Base-by-base conservation (phyloP, 2,888 invertebrate species). In the Trachelus stipa region DNA sequence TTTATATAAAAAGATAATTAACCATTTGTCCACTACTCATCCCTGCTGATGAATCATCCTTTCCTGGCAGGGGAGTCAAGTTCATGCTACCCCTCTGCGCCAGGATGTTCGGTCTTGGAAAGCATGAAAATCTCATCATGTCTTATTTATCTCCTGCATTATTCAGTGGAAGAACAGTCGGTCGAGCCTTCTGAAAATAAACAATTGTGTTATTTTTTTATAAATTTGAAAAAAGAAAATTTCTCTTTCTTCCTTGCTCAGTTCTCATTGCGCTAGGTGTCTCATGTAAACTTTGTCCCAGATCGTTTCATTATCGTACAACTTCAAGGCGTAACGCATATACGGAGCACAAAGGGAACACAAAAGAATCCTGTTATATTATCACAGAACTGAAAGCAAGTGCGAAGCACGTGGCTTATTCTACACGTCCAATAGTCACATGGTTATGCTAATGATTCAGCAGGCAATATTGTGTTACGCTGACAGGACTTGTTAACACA, bases 71-170 rank as follows among this genome's bases (percentile, higher is more conserved):
- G 80, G 87, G 86, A 77, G 87, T 82, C 56, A 90, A 84, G 82
- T 90, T 90, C 68, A 90, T 87, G 73, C 90, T 90, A 35, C 90
- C 90, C 82, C 87, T 87, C 82, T 89, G 89, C 69, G 89, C 88
- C 82, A 90, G 84, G 81, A 90, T 88, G 80, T 83, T 89, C 12
- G 88, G 85, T 75, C 85, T 87, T 34, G 90, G 90, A 75, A 90
- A 89, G 80, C 90, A 90, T 82, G 89, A 88, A 82, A 90, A 90
- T 84, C 87, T 90, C 90, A 90, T 90, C 81, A 74, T 83, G 81
- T 77, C 83, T 80, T 80, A 31, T 30, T 12, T 33, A 15, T 69
- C 11, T 30, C 12, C 69, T 30, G 69, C 69, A 69, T 69, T 30
- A 31, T 33, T 30, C 33, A 30, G 9, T 40, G 40, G 15, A 40